These are phyloP conservation scores for Dryobota labecula DNA, from an alignment of 2,888 invertebrate genomes.

Conservation along the genomic window DNA sequence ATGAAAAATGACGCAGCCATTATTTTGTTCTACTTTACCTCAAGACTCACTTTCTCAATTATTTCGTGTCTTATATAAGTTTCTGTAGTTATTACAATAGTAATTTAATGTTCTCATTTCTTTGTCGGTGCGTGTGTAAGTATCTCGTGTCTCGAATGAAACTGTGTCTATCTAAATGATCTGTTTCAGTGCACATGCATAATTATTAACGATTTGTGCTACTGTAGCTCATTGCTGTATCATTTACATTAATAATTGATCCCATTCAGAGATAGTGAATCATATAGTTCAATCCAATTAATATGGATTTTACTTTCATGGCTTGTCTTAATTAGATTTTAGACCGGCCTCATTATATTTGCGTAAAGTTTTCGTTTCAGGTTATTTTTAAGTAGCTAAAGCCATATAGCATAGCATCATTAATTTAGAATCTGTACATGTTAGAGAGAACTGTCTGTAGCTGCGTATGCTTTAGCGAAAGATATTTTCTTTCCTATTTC, in stretches of 20 bases:
- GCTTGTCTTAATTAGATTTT: slow-evolving; percentile 19
- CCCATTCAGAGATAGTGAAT: slow-evolving; percentile 57
- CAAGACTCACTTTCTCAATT: slow-evolving; percentile 53
- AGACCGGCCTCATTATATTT: slow-evolving; percentile 12
- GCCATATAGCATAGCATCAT: slow-evolving; percentile 25
- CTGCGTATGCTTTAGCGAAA: background rate
- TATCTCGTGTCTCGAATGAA: slow-evolving; percentile 60
- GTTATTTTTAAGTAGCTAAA: slow-evolving; percentile 16
- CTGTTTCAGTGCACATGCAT: slow-evolving; percentile 54
- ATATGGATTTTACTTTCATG: slow-evolving; percentile 60
- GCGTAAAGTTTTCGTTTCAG: slow-evolving; percentile 28
- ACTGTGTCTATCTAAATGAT: slow-evolving; percentile 60
- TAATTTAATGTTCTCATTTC: slow-evolving; percentile 48
- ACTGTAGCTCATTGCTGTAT: slow-evolving; percentile 45
- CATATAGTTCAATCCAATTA: slow-evolving; percentile 42
- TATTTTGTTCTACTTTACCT: slow-evolving; percentile 47
- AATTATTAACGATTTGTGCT: slow-evolving; percentile 43
- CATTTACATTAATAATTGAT: slow-evolving; percentile 56
- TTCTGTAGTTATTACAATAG: slow-evolving; percentile 47
- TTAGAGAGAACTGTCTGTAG: background rate
- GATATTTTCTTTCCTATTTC: slow-evolving; percentile 10
- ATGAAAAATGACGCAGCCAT: slow-evolving; percentile 35
- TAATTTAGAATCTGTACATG: slow-evolving; percentile 13
- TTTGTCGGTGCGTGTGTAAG: slow-evolving; percentile 49
- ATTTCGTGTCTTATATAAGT: slow-evolving; percentile 53